Evolutionary conservation across 2,113 vertebrate genomes (phyloP).

Genomic region (Ptychochromis oligacanthus): DNA sequence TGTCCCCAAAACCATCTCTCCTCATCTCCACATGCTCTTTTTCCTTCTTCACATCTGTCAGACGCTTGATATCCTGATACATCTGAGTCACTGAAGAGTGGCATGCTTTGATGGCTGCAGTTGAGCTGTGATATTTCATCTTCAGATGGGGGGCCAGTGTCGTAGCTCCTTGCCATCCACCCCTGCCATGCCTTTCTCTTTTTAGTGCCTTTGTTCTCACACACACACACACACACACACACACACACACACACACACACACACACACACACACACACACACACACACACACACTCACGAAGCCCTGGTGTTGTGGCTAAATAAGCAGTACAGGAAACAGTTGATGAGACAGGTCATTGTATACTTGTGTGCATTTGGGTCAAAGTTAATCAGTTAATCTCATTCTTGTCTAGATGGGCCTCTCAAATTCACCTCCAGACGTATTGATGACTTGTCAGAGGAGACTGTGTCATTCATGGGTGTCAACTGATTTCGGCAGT

Average conservation of each 20-base stretch:
- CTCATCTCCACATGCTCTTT: slow-evolving; percentile 30
- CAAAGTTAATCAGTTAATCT: slow-evolving; percentile 68
- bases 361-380: slow-evolving; percentile 34
- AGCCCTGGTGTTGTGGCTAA: not conserved
- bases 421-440: slow-evolving; percentile 74
- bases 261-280: not conserved
- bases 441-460: slow-evolving; percentile 50
- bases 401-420: slow-evolving; percentile 19
- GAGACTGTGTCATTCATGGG: slow-evolving; percentile 46
- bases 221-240: not conserved
- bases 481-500: not conserved
- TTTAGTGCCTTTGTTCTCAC: not conserved
- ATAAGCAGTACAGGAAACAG: not conserved
- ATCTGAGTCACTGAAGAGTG: slow-evolving; percentile 47
- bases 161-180: not conserved
- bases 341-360: slow-evolving; percentile 33
- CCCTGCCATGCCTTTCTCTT: not conserved
- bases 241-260: not conserved
- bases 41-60: slow-evolving; percentile 40
- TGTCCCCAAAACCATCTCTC: slow-evolving; percentile 9
- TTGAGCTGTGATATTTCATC: slow-evolving; percentile 31
- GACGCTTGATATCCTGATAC: slow-evolving; percentile 40
- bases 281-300: not conserved
- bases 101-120: slow-evolving; percentile 33
- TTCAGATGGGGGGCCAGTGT: slow-evolving; percentile 2